Base-by-base conservation (phyloP, 37 sponge, comb jelly and placozoan genomes). In the Cliona cf. orientalis region DNA sequence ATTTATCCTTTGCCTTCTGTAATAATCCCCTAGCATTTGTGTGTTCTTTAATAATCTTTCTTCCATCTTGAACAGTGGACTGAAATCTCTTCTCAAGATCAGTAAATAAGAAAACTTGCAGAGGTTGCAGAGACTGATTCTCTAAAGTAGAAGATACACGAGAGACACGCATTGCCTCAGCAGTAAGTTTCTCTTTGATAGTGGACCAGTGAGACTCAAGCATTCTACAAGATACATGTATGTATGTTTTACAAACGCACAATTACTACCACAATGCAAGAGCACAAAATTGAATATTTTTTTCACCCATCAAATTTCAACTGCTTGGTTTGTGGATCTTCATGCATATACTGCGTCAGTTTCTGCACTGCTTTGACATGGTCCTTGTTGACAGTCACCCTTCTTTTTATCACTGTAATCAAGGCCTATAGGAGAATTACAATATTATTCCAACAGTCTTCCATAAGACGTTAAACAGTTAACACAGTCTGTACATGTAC, bases 1-100 rank as follows among this genome's bases (percentile, higher is more conserved):
- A 87, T 58, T 80, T 72, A 1, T 88, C 83, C 42, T 41, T 68
- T 29, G 71, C 12, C 55, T 78, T 82, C 39, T 53, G 58, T 2
- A 64, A n/a, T 1, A 35, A 29, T 37, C 25, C 0, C 0, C 33
- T 44, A 41, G 59, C 45, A 37, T 26, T 33, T 3, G 4, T 32
- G 43, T 78, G 72, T 11, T 82, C 80, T 58, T 79, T 78, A 29
- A 83, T 41, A 26, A 58, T 23, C 44, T 80, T 63, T 40, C 71
- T 33, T n/a, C 79, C 72, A 17, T 81, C 82, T 37, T 41, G 58
- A 39, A 41, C 43, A 7, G 69, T 49, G 39, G 1, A 29, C 5
- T 55, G 46, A 42, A 88, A 88, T 40, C 83, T 75, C 56, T 81
- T 81, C 62, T 88, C 88, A 21, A 88, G 60, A 31, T 88, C 88